Evolutionary conservation across 2,888 invertebrate species (phyloP), one percentile per base, ranked within the genome.

Genomic region (Tinea semifulvella): DNA sequence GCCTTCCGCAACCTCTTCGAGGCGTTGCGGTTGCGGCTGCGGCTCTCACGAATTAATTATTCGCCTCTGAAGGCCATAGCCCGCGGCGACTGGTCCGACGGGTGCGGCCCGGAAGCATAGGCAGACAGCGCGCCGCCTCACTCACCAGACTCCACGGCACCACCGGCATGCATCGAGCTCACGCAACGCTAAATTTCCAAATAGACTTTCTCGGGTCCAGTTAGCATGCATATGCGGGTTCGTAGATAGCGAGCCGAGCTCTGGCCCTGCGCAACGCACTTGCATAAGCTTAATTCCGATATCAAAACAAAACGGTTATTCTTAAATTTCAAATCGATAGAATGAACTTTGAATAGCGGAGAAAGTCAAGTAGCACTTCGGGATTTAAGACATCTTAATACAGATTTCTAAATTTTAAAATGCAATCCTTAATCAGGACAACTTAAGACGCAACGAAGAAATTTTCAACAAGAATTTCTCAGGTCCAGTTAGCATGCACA

Each of bases 81-180:
- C 77, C 66, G 75, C 69, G 79, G 71, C 73, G 77, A 79, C 79
- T 77, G 74, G 79, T 79, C 69, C 57, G 70, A 77, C 80, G 72
- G 74, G 79, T 76, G 79, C 68, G 69, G 62, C 66, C 72, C 76
- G 75, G 75, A 74, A 71, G 72, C 69, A 61, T 63, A 66, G 62
- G 68, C 74, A 77, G 79, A 77, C 79, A 71, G 79, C 80, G 77
- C 76, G 79, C 76, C 79, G 69, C 68, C 62, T 62, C 68, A 59
- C 60, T 57, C 62, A 66, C 71, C 74, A 79, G 79, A 79, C 80
- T 69, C 69, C 53, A 55, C 62, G 77, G 76, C 79, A 77, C 79
- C 77, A 63, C 63, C 74, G 75, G 72, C 74, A 75, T 68, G 66
- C 67, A 66, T 66, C 52, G 60, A 60, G 58, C 64, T 58, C 70